Evolutionary conservation across 2,113 vertebrate species (phyloP).

Genomic region (Helogale parvula): DNA sequence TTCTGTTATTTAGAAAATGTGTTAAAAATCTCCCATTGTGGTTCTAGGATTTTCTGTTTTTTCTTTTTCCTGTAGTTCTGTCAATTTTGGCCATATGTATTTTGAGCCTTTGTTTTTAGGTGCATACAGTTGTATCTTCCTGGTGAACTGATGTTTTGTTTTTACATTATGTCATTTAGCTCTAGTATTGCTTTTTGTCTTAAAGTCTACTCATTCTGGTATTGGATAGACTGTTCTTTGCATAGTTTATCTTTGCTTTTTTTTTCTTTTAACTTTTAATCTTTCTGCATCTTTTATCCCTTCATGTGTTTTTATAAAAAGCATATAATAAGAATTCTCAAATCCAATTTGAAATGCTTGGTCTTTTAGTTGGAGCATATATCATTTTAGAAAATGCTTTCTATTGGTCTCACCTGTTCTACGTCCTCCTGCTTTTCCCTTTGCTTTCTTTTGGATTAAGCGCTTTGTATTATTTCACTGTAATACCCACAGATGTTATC

Average conservation of each 20-base stretch:
- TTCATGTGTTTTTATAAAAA: not conserved
- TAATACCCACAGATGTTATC: not conserved
- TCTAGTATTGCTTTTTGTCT: not conserved
- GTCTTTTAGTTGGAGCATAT: not conserved
- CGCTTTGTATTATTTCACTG: constrained; percentile 7
- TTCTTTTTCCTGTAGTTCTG: not conserved
- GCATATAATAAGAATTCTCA: not conserved
- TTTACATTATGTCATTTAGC: not conserved
- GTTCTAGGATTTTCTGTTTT: not conserved
- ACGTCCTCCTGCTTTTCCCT: not conserved
- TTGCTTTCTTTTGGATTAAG: not conserved
- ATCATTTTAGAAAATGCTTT: not conserved
- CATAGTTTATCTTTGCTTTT: not conserved
- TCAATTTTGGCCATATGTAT: not conserved
- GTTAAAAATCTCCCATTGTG: not conserved
- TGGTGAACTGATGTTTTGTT: not conserved
- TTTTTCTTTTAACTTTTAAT: not conserved
- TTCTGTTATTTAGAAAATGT: not conserved
- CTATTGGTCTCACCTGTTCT: not conserved
- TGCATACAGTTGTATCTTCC: not conserved
- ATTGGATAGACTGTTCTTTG: not conserved
- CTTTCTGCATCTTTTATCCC: not conserved
- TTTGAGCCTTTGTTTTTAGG: not conserved
- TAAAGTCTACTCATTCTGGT: constrained; percentile 15
- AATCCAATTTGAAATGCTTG: constrained; percentile 8